Conservation (phyloP, 2,888 invertebrate species). For the Drosophila ochracea region DNA sequence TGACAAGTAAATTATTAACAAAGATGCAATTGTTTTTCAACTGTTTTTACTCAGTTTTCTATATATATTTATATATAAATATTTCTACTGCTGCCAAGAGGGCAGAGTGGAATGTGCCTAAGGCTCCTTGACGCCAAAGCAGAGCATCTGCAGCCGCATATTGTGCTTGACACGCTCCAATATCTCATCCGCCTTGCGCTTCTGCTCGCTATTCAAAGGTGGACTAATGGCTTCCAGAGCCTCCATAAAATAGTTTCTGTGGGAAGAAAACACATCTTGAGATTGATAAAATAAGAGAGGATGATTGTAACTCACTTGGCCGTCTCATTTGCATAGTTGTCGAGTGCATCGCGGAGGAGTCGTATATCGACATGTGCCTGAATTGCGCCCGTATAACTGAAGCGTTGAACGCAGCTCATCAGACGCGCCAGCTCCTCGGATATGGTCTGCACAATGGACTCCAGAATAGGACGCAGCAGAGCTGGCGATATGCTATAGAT, state of each 20-base stretch:
- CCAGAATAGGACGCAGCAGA: slow-evolving; percentile 90
- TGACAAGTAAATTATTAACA: background rate
- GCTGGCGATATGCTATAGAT: slow-evolving; percentile 89
- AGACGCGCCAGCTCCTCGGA: slow-evolving; percentile 96
- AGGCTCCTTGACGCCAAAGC: slow-evolving; percentile 85
- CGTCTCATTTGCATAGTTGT: slow-evolving; percentile 88
- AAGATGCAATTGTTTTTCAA: background rate
- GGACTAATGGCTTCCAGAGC: slow-evolving; percentile 91
- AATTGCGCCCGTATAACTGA: slow-evolving; percentile 89
- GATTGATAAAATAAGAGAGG: background rate
- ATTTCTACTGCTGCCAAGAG: no score
- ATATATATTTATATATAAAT: background rate
- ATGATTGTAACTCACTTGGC: slow-evolving; percentile 86
- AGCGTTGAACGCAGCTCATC: slow-evolving; percentile 91
- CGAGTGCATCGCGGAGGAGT: slow-evolving; percentile 89
- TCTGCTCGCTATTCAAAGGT: slow-evolving; percentile 88
- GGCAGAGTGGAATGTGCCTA: slow-evolving; percentile 50
- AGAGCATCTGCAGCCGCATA: slow-evolving; percentile 90
- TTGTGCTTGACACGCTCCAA: slow-evolving; percentile 88
- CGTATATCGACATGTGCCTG: slow-evolving; percentile 93
- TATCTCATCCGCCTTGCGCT: slow-evolving; percentile 88
- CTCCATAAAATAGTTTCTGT: slow-evolving; percentile 91
- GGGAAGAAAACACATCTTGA: slow-evolving; percentile 50
- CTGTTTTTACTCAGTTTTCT: background rate
- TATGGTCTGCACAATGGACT: slow-evolving; percentile 94